A percentile compares a stretch with the other conserved stretches of the same genome.
Conservation (phyloP, 2,797 vertebrate species). For the Enteromius argenteus region DNA sequence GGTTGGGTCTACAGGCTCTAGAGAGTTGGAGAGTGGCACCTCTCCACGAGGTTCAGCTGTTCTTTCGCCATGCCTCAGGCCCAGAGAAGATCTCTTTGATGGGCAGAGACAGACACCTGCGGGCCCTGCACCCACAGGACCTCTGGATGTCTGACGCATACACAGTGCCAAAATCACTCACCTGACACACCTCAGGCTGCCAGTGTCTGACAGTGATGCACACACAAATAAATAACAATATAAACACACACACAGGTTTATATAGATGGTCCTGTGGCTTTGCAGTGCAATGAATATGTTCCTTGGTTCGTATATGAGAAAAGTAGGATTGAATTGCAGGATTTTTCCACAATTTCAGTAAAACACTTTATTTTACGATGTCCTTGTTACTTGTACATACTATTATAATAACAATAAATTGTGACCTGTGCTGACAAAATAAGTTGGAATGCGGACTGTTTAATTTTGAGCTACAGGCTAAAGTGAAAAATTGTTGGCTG, state of each 20-base stretch:
- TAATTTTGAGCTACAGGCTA: no score
- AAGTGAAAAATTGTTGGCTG: no score
- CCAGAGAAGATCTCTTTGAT: constrained; percentile 54
- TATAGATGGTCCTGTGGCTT: background rate
- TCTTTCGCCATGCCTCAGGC: constrained; percentile 55
- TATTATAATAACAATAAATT: no score
- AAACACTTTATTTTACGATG: background rate
- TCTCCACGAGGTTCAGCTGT: constrained; percentile 51
- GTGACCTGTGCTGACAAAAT: no score
- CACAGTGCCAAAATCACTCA: constrained; percentile 46
- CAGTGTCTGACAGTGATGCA: constrained; percentile 17
- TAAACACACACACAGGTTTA: constrained; percentile 8
- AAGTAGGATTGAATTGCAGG: background rate
- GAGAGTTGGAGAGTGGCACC: constrained; percentile 41
- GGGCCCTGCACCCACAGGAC: constrained; percentile 45
- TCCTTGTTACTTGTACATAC: no score
- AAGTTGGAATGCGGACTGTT: no score
- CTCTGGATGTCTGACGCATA: constrained; percentile 52
- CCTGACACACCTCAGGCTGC: constrained; percentile 47
- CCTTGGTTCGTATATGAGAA: background rate
- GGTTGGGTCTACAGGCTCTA: constrained; percentile 46
- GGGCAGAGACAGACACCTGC: constrained; percentile 60
- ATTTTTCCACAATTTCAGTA: background rate
- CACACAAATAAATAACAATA: constrained; percentile 23
- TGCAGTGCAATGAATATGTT: background rate